phyloP scores from a whole-genome alignment of 2,888 invertebrate species.

The Steinernema carpocapsae region DNA sequence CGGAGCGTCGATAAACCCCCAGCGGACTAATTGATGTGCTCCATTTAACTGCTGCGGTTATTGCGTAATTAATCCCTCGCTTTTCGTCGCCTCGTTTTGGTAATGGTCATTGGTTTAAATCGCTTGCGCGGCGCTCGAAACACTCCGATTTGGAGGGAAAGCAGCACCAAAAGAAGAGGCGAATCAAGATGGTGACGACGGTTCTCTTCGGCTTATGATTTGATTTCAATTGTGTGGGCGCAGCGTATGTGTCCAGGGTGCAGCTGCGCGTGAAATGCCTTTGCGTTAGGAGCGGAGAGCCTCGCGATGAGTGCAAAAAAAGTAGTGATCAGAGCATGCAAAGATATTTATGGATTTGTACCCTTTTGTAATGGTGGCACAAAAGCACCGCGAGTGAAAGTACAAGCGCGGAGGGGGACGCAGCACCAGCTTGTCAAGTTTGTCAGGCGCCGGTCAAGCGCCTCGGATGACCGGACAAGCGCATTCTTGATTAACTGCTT shows the following conservation, averaged over 20 bases:
- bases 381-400: slow-evolving; percentile 8
- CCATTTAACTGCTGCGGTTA: slow-evolving; percentile 32
- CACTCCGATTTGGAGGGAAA: background rate
- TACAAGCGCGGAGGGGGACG: background rate
- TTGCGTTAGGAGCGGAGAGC: background rate
- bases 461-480: slow-evolving; percentile 23
- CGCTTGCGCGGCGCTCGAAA: background rate
- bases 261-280: slow-evolving; percentile 35
- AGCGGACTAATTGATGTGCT: slow-evolving; percentile 29
- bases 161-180: background rate
- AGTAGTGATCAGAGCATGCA: slow-evolving; percentile 8
- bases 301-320: background rate
- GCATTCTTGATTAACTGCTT: slow-evolving; percentile 26
- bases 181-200: slow-evolving; percentile 13
- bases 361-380: background rate
- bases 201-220: slow-evolving; percentile 24
- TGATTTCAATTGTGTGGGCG: slow-evolving; percentile 26
- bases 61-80: slow-evolving; percentile 31
- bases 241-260: slow-evolving; percentile 4
- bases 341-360: slow-evolving; percentile 8
- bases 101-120: slow-evolving; percentile 25
- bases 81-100: slow-evolving; percentile 35
- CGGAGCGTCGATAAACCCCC: background rate
- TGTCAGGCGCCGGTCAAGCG: slow-evolving; percentile 25
- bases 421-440: slow-evolving; percentile 1